Evolutionary conservation across 2,888 invertebrate genomes (phyloP), one percentile per base, ranked within the genome.

Genomic region (Cerastoderma edule): DNA sequence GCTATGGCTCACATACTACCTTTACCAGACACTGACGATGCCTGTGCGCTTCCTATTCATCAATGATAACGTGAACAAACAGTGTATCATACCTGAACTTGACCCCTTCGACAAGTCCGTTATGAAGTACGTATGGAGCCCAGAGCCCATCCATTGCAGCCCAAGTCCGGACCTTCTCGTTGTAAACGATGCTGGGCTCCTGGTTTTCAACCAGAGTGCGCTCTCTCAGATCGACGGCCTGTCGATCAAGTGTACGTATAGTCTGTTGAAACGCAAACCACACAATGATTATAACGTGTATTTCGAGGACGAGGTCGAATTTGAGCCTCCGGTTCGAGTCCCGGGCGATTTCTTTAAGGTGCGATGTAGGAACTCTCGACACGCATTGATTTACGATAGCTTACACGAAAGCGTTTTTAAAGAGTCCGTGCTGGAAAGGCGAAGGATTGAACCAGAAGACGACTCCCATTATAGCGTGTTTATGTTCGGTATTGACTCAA

Each of bases 401-500:
- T 64, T 87, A 22, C 83, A 83, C 28, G 75, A 80, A 44, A 83
- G 78, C 30, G 67, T 85, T 16, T 77, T 76, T 39, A 54, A 48
- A 35, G 33, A 67, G 19, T 56, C 57, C 16, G 65, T 71, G 3
- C 22, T 30, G 1, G 50, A 60, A 2, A 67, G 27, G 2, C 30
- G 46, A 19, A 56, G 60, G 8, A 56, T 66, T 3, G 56, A 44
- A 24, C 32, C 69, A 10, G 81, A 78, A 50, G 22, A 72, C 16
- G 35, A 32, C 2, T 68, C 70, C 16, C 57, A 66, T 10, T 83
- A 78, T 30, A 85, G 80, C 69, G 76, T 87, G 22, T 71, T 83
- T 19, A 72, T 87, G 63, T 81, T 87, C 68, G 87, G 87, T 10
- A 56, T 87, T 10, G 87, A 87, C 67, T 84, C 87, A 4, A 72